Evolutionary conservation across 2,797 vertebrate species (phyloP).

Genomic region (Steatocranus sp.): DNA sequence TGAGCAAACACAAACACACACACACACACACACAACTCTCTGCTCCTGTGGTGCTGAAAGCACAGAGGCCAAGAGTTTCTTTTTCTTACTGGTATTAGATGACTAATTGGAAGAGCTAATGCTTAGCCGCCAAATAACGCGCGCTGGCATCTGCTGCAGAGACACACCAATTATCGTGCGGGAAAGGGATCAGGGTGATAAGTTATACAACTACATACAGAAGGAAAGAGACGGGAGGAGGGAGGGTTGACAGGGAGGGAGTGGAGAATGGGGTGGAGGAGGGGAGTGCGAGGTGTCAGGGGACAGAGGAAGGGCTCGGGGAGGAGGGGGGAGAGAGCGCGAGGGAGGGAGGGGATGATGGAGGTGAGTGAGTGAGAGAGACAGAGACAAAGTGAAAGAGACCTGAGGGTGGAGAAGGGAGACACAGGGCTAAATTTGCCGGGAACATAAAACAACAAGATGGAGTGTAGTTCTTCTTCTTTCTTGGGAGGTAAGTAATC

Average conservation of each 20-base stretch:
- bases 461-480: slow-evolving; percentile 60
- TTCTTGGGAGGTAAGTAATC: slow-evolving; percentile 66
- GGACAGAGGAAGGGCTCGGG: slow-evolving; percentile 24
- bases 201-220: slow-evolving; percentile 57
- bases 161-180: slow-evolving; percentile 54
- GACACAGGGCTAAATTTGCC: slow-evolving; percentile 67
- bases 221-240: neutral
- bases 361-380: slow-evolving; percentile 48
- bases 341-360: neutral
- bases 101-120: slow-evolving; percentile 59
- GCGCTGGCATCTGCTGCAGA: slow-evolving; percentile 52
- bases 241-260: slow-evolving; percentile 10
- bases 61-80: slow-evolving; percentile 42
- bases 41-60: slow-evolving; percentile 12
- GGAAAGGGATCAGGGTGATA: slow-evolving; percentile 56
- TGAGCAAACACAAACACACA: slow-evolving; percentile 15
- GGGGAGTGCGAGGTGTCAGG: slow-evolving; percentile 44
- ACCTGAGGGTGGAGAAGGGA: slow-evolving; percentile 63
- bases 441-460: slow-evolving; percentile 69
- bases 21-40: neutral
- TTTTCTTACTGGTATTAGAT: slow-evolving; percentile 49
- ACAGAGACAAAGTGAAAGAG: slow-evolving; percentile 61
- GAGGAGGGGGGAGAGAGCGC: neutral
- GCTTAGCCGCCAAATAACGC: slow-evolving; percentile 58
- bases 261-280: neutral